Percentiles rank a stretch among this genome's conserved stretches.
These are phyloP conservation scores for Molorchus minor DNA, from an alignment of 2,888 invertebrate genomes.

Conservation along the genomic window DNA sequence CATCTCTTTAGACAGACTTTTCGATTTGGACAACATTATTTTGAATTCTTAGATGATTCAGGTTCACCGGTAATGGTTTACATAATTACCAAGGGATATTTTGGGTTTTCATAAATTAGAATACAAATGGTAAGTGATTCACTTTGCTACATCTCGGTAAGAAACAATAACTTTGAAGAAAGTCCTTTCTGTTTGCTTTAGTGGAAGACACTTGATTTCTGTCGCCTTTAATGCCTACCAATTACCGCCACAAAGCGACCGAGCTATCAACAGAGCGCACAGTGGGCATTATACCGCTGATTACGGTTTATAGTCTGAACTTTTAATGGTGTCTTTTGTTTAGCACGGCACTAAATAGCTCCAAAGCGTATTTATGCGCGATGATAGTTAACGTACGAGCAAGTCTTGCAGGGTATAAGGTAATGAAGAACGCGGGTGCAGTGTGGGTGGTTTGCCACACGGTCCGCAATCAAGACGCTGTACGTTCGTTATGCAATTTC, in stretches of 20 bases:
- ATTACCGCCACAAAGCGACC: constrained; percentile 1
- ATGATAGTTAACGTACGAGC: constrained; percentile 54
- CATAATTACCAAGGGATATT: too few species aligned
- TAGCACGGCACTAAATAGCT: constrained; percentile 59
- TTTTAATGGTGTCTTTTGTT: constrained; percentile 60
- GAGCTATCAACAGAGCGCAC: constrained; percentile 23
- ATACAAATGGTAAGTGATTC: too few species aligned
- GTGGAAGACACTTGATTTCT: too few species aligned
- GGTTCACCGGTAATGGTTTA: too few species aligned
- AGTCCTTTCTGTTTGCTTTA: too few species aligned
- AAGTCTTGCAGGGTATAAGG: constrained; percentile 49
- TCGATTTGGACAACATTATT: too few species aligned
- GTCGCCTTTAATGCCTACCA: not conserved
- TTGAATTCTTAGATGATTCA: too few species aligned
- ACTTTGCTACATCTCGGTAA: too few species aligned
- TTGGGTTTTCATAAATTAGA: too few species aligned
- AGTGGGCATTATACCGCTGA: constrained; percentile 52
- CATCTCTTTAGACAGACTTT: too few species aligned
- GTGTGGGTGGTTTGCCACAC: constrained; percentile 54
- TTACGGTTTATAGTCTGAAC: constrained; percentile 58
- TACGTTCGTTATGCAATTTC: constrained; percentile 46
- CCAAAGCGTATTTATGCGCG: constrained; percentile 56
- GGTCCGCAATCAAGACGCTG: constrained; percentile 34
- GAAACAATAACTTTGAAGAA: too few species aligned
- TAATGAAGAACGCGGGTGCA: constrained; percentile 56